Conservation (phyloP, 2,888 invertebrate genomes). For the Drosophila demipolita region DNA sequence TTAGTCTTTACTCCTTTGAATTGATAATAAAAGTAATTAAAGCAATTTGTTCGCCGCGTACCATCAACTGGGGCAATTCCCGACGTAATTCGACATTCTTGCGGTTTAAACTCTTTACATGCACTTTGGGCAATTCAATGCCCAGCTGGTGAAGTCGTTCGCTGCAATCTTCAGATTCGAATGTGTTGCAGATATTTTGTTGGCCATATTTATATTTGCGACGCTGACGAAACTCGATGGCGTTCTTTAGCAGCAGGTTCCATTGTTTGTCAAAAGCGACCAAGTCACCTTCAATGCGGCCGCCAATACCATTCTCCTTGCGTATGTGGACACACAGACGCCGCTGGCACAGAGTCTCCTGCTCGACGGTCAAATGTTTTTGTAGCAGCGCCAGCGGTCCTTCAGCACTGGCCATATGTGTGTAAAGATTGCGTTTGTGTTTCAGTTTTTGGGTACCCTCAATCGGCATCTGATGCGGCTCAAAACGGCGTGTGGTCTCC, state of each 20-base stretch:
- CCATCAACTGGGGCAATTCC: slow-evolving; percentile 88
- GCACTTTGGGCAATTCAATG: slow-evolving; percentile 86
- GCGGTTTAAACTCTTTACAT: slow-evolving; percentile 87
- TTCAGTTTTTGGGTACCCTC: slow-evolving; percentile 29
- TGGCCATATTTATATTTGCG: slow-evolving; percentile 85
- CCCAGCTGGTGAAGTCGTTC: slow-evolving; percentile 85
- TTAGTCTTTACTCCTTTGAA: slow-evolving; percentile 27
- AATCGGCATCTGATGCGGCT: slow-evolving; percentile 85
- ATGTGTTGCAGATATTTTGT: slow-evolving; percentile 71
- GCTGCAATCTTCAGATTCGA: slow-evolving; percentile 82
- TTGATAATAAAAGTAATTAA: slow-evolving; percentile 84
- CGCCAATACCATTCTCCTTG: slow-evolving; percentile 89
- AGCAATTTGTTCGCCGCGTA: slow-evolving; percentile 92
- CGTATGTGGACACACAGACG: slow-evolving; percentile 87
- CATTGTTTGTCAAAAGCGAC: slow-evolving; percentile 97
- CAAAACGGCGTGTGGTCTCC: slow-evolving; percentile 81
- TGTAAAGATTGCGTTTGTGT: slow-evolving; percentile 85
- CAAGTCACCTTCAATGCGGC: slow-evolving; percentile 91
- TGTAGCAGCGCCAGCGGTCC: slow-evolving; percentile 88
- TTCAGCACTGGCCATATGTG: slow-evolving; percentile 86
- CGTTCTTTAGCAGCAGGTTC: slow-evolving; percentile 94
- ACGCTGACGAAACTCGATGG: slow-evolving; percentile 92
- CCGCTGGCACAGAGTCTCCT: not conserved
- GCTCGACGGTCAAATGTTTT: slow-evolving; percentile 84
- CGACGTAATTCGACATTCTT: slow-evolving; percentile 89